phyloP scores from a whole-genome alignment of 2,888 invertebrate species.

The Diarsia dahlii region DNA sequence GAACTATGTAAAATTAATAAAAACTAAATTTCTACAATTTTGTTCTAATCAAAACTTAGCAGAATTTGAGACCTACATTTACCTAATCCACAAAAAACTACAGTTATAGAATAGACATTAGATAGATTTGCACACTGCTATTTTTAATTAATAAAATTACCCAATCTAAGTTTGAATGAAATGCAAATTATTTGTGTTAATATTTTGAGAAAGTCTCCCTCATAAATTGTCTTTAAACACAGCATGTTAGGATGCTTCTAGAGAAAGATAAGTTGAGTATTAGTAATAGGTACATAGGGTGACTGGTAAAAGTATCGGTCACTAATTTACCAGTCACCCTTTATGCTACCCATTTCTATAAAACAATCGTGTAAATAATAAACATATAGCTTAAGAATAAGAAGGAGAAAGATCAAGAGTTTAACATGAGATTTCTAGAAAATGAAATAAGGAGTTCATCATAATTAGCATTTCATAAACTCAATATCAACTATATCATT shows the following conservation, averaged over 20 bases:
- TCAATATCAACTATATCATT: slow-evolving; percentile 34
- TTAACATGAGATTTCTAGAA: neutral
- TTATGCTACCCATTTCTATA: neutral
- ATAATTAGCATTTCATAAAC: slow-evolving; percentile 58
- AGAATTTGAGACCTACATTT: slow-evolving; percentile 62
- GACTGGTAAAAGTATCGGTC: too few relatives aligned
- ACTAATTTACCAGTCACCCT: too few relatives aligned
- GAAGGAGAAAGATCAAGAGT: neutral
- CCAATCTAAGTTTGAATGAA: slow-evolving; percentile 50
- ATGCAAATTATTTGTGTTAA: slow-evolving; percentile 52
- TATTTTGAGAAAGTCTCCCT: neutral
- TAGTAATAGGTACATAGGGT: neutral
- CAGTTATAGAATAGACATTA: slow-evolving; percentile 54
- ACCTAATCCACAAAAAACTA: slow-evolving; percentile 59
- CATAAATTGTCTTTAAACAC: slow-evolving; percentile 11
- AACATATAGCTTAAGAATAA: neutral
- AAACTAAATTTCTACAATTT: neutral
- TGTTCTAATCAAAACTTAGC: slow-evolving; percentile 54
- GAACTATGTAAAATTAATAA: slow-evolving; percentile 1
- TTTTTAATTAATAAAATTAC: slow-evolving; percentile 55
- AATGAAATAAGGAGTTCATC: neutral
- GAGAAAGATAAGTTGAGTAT: slow-evolving; percentile 23
- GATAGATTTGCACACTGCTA: slow-evolving; percentile 62
- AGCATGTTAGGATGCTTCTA: neutral
- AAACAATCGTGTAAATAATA: neutral